phyloP scores from a whole-genome alignment of 2,113 vertebrate genomes.

The Haplochromis burtoni region DNA sequence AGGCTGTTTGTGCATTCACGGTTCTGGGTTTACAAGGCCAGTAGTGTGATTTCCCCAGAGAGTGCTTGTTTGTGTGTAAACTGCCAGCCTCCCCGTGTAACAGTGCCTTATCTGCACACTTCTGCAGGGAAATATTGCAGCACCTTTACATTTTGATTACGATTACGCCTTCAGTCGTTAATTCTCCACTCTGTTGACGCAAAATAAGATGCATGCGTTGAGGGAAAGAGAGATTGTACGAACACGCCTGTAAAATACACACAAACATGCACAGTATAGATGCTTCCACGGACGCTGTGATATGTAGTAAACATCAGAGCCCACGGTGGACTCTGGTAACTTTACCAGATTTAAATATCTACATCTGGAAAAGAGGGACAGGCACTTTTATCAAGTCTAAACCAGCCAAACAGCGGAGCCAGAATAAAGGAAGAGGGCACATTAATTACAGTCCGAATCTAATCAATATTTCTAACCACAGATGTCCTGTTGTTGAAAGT shows the following conservation, averaged over 20 bases:
- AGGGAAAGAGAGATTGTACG: not conserved
- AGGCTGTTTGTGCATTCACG: conserved; percentile 20
- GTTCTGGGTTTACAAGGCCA: conserved; percentile 19
- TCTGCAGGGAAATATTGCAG: not conserved
- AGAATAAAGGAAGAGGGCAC: not conserved
- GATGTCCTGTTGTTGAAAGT: not conserved
- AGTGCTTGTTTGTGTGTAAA: not conserved
- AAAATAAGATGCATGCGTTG: not conserved
- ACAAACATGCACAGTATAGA: not conserved
- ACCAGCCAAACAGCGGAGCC: not conserved
- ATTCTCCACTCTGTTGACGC: not conserved
- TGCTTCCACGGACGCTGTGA: not conserved
- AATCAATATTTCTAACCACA: not conserved
- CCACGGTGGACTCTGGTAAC: not conserved
- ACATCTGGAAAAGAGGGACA: conserved; percentile 12
- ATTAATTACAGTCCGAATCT: not conserved
- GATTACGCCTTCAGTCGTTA: not conserved
- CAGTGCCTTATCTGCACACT: not conserved
- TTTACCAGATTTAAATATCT: not conserved
- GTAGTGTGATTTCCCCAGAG: conserved; percentile 37
- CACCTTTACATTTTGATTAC: not conserved
- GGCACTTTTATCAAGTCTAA: not conserved
- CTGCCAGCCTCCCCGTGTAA: not conserved
- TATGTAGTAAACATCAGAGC: conserved; percentile 14
- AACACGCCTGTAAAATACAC: not conserved